phyloP scores from a whole-genome alignment of 2,888 invertebrate genomes.

The Patella pellucida region DNA sequence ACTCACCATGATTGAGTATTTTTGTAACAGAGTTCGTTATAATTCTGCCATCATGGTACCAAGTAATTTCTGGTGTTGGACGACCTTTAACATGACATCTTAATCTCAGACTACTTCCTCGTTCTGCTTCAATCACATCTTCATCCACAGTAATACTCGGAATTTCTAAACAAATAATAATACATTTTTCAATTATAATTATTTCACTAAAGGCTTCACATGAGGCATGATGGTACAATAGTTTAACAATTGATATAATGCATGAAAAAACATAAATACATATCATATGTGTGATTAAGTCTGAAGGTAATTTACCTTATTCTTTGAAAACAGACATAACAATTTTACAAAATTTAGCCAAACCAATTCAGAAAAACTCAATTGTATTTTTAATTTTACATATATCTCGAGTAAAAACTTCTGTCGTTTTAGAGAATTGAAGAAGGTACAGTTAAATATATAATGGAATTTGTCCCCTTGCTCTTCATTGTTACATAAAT shows the following conservation, averaged over 20 bases:
- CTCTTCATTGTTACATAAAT: background rate
- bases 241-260: too few relatives aligned
- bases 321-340: too few relatives aligned
- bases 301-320: too few relatives aligned
- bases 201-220: too few relatives aligned
- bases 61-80: conserved; percentile 46
- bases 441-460: background rate
- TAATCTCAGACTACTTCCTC: conserved; percentile 43
- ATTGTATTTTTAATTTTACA: too few relatives aligned
- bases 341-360: too few relatives aligned
- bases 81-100: conserved; percentile 44
- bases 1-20: conserved; percentile 41
- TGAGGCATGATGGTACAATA: too few relatives aligned
- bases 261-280: too few relatives aligned
- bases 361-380: too few relatives aligned
- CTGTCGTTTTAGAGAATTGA: too few relatives aligned
- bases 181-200: background rate
- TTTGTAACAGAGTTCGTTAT: conserved; percentile 44
- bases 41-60: conserved; percentile 51
- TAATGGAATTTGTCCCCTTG: background rate
- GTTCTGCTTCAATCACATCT: conserved; percentile 37
- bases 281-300: too few relatives aligned
- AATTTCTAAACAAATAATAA: background rate
- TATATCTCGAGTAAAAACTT: too few relatives aligned
- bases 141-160: conserved; percentile 40